phyloP scores from a whole-genome alignment of 2,797 vertebrate species.

The Garrulus glandarius region DNA sequence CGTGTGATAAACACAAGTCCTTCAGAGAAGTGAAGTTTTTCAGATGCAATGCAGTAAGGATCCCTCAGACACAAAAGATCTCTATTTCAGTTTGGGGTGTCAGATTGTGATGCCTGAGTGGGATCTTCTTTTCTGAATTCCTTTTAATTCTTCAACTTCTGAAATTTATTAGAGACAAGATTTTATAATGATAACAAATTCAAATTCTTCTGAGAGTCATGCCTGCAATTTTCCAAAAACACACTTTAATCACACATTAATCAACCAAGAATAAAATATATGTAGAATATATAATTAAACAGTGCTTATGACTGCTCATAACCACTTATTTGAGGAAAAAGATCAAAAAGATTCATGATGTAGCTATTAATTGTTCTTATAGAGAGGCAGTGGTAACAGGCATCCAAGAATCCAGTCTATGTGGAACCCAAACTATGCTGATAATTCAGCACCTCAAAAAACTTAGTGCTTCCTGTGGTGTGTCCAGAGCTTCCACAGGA shows the following conservation, averaged over 20 bases:
- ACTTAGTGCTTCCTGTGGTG: not conserved
- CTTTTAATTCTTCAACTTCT: not conserved
- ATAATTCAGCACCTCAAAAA: not conserved
- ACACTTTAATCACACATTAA: not conserved
- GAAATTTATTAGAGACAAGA: not conserved
- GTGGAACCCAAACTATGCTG: not conserved
- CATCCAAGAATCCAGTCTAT: not conserved
- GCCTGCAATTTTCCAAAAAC: not conserved
- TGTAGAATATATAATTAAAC: not conserved
- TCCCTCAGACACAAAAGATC: not conserved
- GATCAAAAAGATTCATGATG: not conserved
- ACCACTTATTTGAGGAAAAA: not conserved
- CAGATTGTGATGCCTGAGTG: not conserved
- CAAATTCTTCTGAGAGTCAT: not conserved
- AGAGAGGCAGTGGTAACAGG: not conserved
- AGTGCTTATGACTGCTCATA: not conserved
- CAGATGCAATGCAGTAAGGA: not conserved
- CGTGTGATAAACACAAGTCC: not conserved
- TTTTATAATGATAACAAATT: not conserved
- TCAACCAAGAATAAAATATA: not conserved
- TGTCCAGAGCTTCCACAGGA: not conserved
- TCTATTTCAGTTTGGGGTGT: not conserved
- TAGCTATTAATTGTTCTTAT: not conserved
- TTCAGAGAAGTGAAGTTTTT: not conserved
- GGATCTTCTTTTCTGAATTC: not conserved